Evolutionary conservation across 2,797 vertebrate species (phyloP).

Genomic region (Enteromius radiatus): DNA sequence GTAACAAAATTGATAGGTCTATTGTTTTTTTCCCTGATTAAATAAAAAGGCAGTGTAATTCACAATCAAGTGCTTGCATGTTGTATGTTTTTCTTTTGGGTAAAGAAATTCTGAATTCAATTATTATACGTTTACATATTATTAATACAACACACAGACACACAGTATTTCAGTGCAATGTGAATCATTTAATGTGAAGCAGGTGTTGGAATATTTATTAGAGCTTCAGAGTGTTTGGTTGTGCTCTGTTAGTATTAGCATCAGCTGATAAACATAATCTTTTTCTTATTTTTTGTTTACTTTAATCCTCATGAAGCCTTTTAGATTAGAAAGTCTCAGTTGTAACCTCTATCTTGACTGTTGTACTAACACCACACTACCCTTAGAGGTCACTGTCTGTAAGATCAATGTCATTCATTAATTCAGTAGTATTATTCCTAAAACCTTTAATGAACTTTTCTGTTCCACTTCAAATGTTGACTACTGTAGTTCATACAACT

Average conservation of each 20-base stretch:
- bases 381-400: constrained; percentile 46
- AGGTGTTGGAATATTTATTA: constrained; percentile 31
- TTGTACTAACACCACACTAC: constrained; percentile 24
- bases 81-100: not conserved
- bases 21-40: constrained; percentile 53
- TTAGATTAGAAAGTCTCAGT: not conserved
- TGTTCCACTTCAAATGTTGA: not conserved
- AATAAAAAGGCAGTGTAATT: constrained; percentile 58
- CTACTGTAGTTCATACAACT: too few relatives aligned
- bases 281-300: not conserved
- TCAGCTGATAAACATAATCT: not conserved
- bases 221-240: constrained; percentile 2
- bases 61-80: constrained; percentile 50
- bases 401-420: not conserved
- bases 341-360: not conserved
- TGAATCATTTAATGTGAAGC: constrained; percentile 43
- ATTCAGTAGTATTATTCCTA: too few relatives aligned
- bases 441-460: not conserved
- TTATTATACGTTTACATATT: not conserved
- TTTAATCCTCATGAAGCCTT: not conserved
- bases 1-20: constrained; percentile 58
- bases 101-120: constrained; percentile 4
- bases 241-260: constrained; percentile 5
- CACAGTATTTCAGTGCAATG: constrained; percentile 31
- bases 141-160: not conserved